Conservation (phyloP, 2,113 vertebrate species). For the Psettodes erumei region DNA sequence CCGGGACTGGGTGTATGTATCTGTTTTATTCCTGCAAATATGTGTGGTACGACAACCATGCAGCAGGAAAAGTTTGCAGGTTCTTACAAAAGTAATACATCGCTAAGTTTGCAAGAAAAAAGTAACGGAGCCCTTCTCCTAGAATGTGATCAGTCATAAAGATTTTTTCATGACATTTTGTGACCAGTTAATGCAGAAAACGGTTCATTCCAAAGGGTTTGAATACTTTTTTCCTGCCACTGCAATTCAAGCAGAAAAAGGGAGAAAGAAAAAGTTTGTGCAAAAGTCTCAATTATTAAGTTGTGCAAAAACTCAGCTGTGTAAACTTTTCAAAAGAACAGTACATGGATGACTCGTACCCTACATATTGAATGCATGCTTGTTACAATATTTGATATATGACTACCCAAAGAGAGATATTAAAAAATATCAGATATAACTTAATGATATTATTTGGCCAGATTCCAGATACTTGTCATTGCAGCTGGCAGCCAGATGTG, state of each 20-base stretch:
- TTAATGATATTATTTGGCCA: conserved; percentile 31
- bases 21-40: conserved; percentile 41
- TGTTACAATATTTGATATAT: conserved; percentile 6
- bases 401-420: conserved; percentile 15
- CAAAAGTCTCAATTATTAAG: not conserved
- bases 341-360: conserved; percentile 48
- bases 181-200: too few species aligned
- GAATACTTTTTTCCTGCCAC: too few species aligned
- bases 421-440: conserved; percentile 25
- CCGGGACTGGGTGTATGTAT: conserved; percentile 75
- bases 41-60: conserved; percentile 38
- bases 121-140: too few species aligned
- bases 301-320: not conserved
- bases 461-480: conserved; percentile 16
- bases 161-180: too few species aligned
- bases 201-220: too few species aligned
- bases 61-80: not conserved
- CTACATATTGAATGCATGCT: conserved; percentile 47
- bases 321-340: not conserved
- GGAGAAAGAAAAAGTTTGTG: not conserved
- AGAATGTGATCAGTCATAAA: too few species aligned
- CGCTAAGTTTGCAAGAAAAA: too few species aligned
- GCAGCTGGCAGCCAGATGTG: conserved; percentile 38
- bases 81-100: not conserved
- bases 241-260: not conserved